Conservation (phyloP, 2,113 vertebrate genomes). For the Mastomys natalensis region DNA sequence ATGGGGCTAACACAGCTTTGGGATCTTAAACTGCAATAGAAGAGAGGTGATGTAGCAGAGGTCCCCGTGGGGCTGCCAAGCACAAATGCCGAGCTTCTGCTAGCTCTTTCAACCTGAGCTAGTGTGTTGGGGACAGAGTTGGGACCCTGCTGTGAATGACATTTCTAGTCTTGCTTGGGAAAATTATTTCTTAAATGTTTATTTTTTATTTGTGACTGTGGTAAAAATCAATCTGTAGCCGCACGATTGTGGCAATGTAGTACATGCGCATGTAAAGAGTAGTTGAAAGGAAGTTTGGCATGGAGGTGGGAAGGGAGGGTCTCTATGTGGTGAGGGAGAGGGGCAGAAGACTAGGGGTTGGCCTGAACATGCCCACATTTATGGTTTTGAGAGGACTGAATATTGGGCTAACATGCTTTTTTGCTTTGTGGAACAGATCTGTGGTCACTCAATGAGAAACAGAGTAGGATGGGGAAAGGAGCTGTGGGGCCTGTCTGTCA, state of each 20-base stretch:
- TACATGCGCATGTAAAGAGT: neutral
- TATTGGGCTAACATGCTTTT: neutral
- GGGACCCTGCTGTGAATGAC: neutral
- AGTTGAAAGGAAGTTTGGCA: neutral
- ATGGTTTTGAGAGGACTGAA: neutral
- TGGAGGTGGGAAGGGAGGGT: no score
- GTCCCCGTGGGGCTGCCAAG: neutral
- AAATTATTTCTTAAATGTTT: neutral
- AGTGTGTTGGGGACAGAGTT: neutral
- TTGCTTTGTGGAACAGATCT: neutral
- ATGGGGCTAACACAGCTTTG: neutral
- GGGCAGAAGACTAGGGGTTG: neutral
- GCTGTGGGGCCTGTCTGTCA: neutral
- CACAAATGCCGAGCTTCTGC: neutral
- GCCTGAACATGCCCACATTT: neutral
- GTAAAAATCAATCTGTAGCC: neutral
- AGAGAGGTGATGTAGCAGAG: neutral
- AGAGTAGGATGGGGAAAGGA: neutral
- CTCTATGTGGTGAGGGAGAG: neutral
- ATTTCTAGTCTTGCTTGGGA: neutral
- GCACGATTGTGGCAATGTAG: neutral
- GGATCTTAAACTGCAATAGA: neutral
- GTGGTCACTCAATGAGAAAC: slow-evolving; percentile 11
- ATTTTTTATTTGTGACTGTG: slow-evolving; percentile 25
- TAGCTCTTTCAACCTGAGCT: neutral